Evolutionary conservation across 2,888 invertebrate species (phyloP), one percentile per base, ranked within the genome.

Genomic region (Tinea pellionella): DNA sequence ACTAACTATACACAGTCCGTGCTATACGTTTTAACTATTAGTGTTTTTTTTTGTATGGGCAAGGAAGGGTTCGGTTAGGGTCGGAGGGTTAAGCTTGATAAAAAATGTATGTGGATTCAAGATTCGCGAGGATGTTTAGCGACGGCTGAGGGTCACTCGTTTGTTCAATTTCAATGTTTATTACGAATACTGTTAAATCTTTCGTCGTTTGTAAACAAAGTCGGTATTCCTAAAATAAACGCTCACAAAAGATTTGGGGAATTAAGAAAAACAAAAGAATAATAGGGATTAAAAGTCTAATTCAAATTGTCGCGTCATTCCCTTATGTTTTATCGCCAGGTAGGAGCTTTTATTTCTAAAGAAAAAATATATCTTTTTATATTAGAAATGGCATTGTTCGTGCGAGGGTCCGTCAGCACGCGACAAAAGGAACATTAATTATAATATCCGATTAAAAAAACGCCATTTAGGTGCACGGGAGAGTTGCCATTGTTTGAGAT

Each of bases 391-490:
- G 86, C 78, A 87, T 87, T 87, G 86, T 87, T 87, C 80, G 81
- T 78, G 81, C 83, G 79, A 80, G 84, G 85, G 82, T 77, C 78
- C 78, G 86, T 83, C 86, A 86, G 82, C 85, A 84, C 86, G 87
- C 80, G 85, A 83, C 87, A 86, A 87, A 88, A 86, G 84, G 79
- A 79, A 87, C 88, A 88, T 88, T 88, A 88, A 88, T 88, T 88
- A 88, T 88, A 88, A 87, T 88, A 88, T 88, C 88, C 87, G 88
- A 88, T 88, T 88, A 87, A 86, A 88, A 66, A 88, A 87, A 78
- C 77, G 79, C 79, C 83, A 86, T 86, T 86, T 84, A 86, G 84
- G 75, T 74, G 77, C 77, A 80, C 83, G 76, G 76, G 81, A 78
- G 78, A 73, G 72, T 74, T 74, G 74, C 78, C 77, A 85, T 87